Evolutionary conservation across 2,113 vertebrate species (phyloP).

Genomic region (Athene noctua): DNA sequence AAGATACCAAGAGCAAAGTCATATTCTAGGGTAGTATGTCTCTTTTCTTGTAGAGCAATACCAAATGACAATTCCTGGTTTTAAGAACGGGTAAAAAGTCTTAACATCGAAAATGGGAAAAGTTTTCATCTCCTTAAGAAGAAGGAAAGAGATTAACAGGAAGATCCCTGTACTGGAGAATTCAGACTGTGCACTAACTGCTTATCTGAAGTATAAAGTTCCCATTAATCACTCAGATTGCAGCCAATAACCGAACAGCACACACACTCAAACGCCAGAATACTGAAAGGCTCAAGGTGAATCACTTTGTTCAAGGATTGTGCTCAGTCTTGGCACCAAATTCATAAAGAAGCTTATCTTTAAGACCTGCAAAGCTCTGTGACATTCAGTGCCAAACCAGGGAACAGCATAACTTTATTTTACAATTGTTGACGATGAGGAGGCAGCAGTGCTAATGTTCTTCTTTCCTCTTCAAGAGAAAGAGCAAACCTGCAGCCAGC

Average conservation of each 20-base stretch:
- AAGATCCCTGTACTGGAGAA: neutral
- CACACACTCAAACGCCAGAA: fast-evolving
- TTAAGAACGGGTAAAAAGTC: neutral
- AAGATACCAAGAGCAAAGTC: neutral
- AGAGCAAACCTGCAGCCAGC: neutral
- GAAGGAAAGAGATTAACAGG: neutral
- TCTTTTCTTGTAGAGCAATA: neutral
- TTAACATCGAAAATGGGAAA: neutral
- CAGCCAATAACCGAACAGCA: neutral
- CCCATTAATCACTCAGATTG: neutral
- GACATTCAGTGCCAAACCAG: neutral
- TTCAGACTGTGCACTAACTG: neutral
- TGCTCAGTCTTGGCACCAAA: neutral
- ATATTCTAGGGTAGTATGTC: neutral
- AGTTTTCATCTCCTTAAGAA: neutral
- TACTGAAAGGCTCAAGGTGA: neutral
- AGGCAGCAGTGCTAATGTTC: neutral
- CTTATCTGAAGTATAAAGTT: neutral
- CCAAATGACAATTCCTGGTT: neutral
- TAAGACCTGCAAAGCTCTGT: neutral
- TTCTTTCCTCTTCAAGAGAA: neutral
- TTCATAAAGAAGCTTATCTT: neutral
- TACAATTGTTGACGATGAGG: neutral
- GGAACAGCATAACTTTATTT: neutral
- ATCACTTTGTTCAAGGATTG: neutral